Evolutionary conservation across 2,797 vertebrate species (phyloP), one percentile per base, ranked within the genome.

Genomic region (Onychomys torridus): DNA sequence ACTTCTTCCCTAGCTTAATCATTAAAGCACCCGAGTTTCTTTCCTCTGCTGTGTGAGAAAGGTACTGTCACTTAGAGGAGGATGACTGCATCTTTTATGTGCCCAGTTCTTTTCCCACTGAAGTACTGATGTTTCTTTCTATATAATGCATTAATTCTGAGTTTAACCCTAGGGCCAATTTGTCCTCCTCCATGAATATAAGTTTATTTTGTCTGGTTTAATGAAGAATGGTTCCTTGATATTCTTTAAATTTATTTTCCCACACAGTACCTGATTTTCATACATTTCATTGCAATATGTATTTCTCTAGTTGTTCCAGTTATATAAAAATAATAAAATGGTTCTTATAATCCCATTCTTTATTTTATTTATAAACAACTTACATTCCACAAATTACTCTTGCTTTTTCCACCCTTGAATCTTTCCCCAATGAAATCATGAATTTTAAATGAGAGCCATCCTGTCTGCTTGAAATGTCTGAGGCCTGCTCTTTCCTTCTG

Each of bases 21-120:
- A 79, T 77, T 87, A 81, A 81, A 69, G 61, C 57, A 75, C 82
- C n/a, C 40, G 21, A 55, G 86, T 87, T 90, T 52, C 77, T 61
- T 87, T 93, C 71, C 77, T 88, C 43, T 89, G 55, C 63, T 57
- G 8, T 89, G 7, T 89, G 55, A 52, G 6, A 59, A 29, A 63
- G 32, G 17, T 9, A 37, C 13, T 32, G 23, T 78, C 67, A 43
- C 59, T 65, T 52, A 69, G 61, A 96, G 55, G 78, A 67, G 81
- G 84, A 46, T 79, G 37, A 49, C 37, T 73, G 29, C 34, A 73
- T 29, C 55, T 25, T 90, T 82, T 87, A 40, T 59, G 21, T 61
- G 16, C 32, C 43, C 25, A 17, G 25, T 29, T 11, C 34, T 77
- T 91, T 89, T 67, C 63, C 55, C 34, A 87, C 21, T 61, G 2